Conservation (phyloP, 2,113 vertebrate species). For the Chiloscyllium plagiosum region DNA sequence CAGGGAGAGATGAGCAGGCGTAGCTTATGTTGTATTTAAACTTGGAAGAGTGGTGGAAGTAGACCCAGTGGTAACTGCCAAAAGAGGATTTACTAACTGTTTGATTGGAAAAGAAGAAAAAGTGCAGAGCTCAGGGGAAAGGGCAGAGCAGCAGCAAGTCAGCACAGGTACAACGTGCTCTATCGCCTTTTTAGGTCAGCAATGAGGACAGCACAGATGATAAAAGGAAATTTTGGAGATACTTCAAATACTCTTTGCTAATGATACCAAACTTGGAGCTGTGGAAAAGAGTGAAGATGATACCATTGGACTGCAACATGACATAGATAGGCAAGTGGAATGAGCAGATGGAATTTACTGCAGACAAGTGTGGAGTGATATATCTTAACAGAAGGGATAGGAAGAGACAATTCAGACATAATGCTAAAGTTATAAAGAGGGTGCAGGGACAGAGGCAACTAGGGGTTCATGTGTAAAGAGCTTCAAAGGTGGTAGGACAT, state of each 20-base stretch:
- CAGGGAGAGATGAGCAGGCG: neutral
- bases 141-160: neutral
- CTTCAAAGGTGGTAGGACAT: neutral
- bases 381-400: neutral
- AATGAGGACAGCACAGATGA: neutral
- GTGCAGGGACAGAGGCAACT: neutral
- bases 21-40: neutral
- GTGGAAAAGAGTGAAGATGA: neutral
- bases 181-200: neutral
- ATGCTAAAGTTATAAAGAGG: neutral
- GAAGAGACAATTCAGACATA: neutral
- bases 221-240: neutral
- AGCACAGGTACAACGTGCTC: neutral
- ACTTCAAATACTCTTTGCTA: neutral
- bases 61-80: neutral
- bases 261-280: neutral
- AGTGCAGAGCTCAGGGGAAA: neutral
- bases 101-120: neutral
- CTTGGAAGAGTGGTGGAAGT: neutral
- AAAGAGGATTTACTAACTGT: neutral
- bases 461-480: neutral
- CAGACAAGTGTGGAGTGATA: neutral
- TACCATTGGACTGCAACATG: neutral
- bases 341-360: neutral
- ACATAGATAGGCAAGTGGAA: neutral